Conservation (phyloP, 1,140 invertebrate species). For the Stenopsyche tienmushanensis region DNA sequence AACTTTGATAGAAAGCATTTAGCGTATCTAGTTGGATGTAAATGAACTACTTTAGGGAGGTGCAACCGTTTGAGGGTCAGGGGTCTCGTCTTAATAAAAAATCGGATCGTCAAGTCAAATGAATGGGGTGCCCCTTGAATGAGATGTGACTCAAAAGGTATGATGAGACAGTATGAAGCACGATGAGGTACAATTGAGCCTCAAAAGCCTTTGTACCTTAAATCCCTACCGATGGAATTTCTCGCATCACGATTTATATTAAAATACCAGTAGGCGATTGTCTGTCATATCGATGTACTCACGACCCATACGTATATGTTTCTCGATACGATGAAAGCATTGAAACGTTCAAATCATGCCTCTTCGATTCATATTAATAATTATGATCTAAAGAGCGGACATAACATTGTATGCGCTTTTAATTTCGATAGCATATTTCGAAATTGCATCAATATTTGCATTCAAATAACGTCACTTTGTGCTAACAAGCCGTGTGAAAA, state of each 20-base stretch:
- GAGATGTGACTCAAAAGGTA: constrained; percentile 12
- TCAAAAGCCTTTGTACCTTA: neutral
- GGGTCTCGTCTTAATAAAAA: neutral
- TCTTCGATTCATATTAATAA: too few relatives aligned
- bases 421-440: too few relatives aligned
- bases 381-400: too few relatives aligned
- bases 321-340: neutral
- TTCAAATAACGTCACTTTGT: too few relatives aligned
- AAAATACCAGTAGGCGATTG: constrained; percentile 30
- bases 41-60: too few relatives aligned
- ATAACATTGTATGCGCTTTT: too few relatives aligned
- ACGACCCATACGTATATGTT: neutral
- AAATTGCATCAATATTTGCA: too few relatives aligned
- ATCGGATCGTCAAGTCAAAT: neutral
- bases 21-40: too few relatives aligned
- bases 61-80: neutral
- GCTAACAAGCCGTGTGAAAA: too few relatives aligned
- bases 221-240: constrained; percentile 9
- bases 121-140: constrained; percentile 3
- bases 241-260: constrained; percentile 33
- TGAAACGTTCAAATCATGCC: too few relatives aligned
- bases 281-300: constrained; percentile 2
- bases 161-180: constrained; percentile 8
- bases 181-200: constrained; percentile 1
- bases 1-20: too few relatives aligned